Evolutionary conservation across 2,113 vertebrate species (phyloP).

Genomic region (Cygnus atratus): DNA sequence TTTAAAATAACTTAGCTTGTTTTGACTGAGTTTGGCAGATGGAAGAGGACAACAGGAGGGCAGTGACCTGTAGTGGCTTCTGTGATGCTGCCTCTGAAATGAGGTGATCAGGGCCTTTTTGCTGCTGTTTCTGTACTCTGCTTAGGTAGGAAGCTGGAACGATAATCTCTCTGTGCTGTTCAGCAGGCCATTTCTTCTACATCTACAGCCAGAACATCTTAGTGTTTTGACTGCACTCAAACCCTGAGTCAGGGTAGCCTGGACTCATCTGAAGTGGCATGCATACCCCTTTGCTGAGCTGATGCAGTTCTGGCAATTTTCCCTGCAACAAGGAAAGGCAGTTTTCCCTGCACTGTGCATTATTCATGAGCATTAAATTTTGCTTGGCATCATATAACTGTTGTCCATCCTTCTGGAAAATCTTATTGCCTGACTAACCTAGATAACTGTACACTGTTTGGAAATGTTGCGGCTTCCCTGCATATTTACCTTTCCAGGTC

Average conservation of each 20-base stretch:
- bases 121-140: background rate
- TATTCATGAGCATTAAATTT: background rate
- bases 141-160: background rate
- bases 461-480: background rate
- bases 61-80: background rate
- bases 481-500: background rate
- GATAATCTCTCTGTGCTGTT: background rate
- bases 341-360: background rate
- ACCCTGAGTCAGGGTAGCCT: background rate
- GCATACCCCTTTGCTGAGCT: background rate
- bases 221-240: background rate
- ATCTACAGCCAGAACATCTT: background rate
- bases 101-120: background rate
- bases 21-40: constrained; percentile 5
- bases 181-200: background rate
- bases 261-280: background rate
- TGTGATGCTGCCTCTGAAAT: background rate
- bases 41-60: background rate
- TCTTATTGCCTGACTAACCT: background rate
- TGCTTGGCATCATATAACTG: background rate
- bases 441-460: background rate
- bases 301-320: background rate
- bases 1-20: constrained; percentile 5
- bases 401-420: background rate
- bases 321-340: background rate